phyloP scores from a whole-genome alignment of 1,140 invertebrate species.

The Brachionus calyciflorus region DNA sequence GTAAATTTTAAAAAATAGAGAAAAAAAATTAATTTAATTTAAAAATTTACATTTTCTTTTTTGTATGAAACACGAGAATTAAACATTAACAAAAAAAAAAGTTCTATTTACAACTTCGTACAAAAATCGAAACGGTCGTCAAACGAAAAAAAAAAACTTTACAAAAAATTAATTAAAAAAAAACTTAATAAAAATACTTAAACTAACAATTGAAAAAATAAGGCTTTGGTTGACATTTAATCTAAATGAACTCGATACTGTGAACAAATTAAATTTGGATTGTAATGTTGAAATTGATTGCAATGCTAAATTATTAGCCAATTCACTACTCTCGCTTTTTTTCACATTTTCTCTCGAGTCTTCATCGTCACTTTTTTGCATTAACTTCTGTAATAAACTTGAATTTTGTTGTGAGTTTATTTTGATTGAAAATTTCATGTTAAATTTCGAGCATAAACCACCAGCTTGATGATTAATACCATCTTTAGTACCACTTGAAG shows the following conservation, averaged over 20 bases:
- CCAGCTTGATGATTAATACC: conserved; percentile 33
- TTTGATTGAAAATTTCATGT: conserved; percentile 42
- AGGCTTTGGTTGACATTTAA: neutral
- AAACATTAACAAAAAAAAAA: too few species aligned
- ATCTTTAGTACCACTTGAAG: conserved; percentile 9
- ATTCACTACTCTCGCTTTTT: neutral
- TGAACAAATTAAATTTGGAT: conserved; percentile 10
- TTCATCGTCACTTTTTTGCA: neutral
- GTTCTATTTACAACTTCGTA: too few species aligned
- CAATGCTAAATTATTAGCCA: conserved; percentile 17
- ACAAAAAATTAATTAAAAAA: too few species aligned
- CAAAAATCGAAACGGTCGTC: too few species aligned
- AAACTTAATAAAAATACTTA: too few species aligned
- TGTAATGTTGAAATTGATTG: neutral
- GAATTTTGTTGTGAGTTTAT: conserved; percentile 42
- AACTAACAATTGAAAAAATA: neutral
- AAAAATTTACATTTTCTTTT: too few species aligned
- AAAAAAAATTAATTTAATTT: too few species aligned
- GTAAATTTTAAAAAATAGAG: too few species aligned
- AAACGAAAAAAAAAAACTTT: too few species aligned
- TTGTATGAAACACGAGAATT: too few species aligned
- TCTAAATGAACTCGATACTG: too few species aligned
- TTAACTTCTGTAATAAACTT: neutral
- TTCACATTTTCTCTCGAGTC: neutral
- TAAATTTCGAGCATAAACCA: conserved; percentile 40